A percentile compares a stretch with the other conserved stretches of the same genome.
These are phyloP conservation scores for Orchesella cincta DNA, from an alignment of 1,140 invertebrate species.

Conservation along the genomic window DNA sequence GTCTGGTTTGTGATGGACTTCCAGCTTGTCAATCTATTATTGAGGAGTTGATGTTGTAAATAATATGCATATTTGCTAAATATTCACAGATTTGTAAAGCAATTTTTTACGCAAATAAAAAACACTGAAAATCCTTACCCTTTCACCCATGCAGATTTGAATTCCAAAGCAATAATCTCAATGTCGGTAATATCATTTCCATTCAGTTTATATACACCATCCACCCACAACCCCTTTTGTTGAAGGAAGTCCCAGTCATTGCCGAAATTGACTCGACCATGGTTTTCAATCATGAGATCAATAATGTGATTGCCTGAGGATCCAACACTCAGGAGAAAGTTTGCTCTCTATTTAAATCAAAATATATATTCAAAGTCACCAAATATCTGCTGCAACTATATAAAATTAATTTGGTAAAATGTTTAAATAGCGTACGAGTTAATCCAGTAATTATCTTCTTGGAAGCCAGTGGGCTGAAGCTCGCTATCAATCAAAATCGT, in stretches of 20 bases:
- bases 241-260: conserved; percentile 57
- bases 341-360: not conserved
- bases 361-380: too few species aligned
- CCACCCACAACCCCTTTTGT: conserved; percentile 60
- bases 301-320: conserved; percentile 53
- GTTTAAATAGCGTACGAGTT: conserved; percentile 55
- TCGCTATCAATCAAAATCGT: conserved; percentile 59
- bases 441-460: conserved; percentile 55
- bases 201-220: conserved; percentile 55
- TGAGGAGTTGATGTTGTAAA: too few species aligned
- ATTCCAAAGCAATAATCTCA: conserved; percentile 61
- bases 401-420: too few species aligned
- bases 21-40: conserved; percentile 39
- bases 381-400: too few species aligned
- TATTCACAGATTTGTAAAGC: too few species aligned
- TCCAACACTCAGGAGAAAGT: conserved; percentile 23
- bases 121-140: conserved; percentile 48
- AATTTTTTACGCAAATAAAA: too few species aligned
- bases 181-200: conserved; percentile 56
- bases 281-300: conserved; percentile 65
- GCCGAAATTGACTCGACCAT: conserved; percentile 63
- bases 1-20: not conserved
- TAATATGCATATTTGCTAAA: too few species aligned
- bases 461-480: conserved; percentile 42
- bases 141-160: conserved; percentile 57